These are phyloP conservation scores for Monopterus albus DNA, from an alignment of 2,113 vertebrate genomes.

Conservation along the genomic window DNA sequence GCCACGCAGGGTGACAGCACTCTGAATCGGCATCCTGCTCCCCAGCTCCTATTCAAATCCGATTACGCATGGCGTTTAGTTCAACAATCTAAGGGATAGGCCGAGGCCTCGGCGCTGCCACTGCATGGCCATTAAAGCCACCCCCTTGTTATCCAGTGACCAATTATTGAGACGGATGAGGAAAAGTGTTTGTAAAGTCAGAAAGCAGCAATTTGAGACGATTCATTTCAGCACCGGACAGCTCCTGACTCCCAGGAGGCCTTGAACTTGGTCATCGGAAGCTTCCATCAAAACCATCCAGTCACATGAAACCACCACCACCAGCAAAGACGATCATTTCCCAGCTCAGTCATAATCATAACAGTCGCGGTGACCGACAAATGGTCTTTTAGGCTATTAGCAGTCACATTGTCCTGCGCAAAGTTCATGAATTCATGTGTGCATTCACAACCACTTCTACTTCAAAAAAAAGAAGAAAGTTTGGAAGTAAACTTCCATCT, in stretches of 20 bases:
- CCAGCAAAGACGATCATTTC: constrained; percentile 35
- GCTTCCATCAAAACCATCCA: constrained; percentile 23
- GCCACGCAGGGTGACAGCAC: constrained; percentile 11
- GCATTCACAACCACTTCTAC: constrained; percentile 40
- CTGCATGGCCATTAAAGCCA: constrained; percentile 35
- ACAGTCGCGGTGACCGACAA: not conserved
- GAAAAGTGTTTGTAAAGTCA: constrained; percentile 43
- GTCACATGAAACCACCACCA: constrained; percentile 39
- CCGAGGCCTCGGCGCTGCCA: constrained; percentile 29
- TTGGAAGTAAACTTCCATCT: constrained; percentile 87
- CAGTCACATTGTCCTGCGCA: constrained; percentile 25
- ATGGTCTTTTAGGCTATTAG: constrained; percentile 40
- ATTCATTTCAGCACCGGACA: constrained; percentile 69
- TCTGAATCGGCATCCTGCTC: constrained; percentile 53
- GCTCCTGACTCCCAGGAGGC: constrained; percentile 62
- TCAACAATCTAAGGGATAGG: constrained; percentile 24
- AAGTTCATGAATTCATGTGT: constrained; percentile 47
- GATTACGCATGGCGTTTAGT: constrained; percentile 53
- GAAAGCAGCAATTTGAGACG: constrained; percentile 42
- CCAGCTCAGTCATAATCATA: constrained; percentile 44
- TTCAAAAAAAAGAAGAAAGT: constrained; percentile 63
- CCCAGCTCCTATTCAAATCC: constrained; percentile 46
- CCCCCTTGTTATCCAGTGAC: not conserved
- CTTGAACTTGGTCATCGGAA: constrained; percentile 42
- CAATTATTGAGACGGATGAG: constrained; percentile 56